Evolutionary conservation across 2,113 vertebrate species (phyloP), one percentile per base, ranked within the genome.

Genomic region (Hypocryptadius cinnamomeus): DNA sequence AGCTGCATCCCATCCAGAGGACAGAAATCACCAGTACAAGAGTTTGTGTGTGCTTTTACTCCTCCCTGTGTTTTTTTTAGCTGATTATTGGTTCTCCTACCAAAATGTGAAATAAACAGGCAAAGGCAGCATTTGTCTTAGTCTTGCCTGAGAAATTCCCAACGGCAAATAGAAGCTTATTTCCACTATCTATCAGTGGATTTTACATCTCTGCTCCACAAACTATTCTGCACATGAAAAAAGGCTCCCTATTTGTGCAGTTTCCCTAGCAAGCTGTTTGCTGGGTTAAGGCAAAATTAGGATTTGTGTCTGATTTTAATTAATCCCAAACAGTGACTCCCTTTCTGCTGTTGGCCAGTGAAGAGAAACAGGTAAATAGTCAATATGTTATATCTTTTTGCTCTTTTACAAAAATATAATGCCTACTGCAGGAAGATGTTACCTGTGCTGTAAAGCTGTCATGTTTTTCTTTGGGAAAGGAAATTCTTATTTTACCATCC

Each of bases 401-500:
- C 33, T 87, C 25, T 87, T 61, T 73, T 74, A 73, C 31, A 87
- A 78, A 89, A 92, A 64, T 50, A 44, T 17, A 81, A 66, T 53
- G 44, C 44, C 64, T 92, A 40, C 74, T 93, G 89, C 94, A 50
- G 71, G 72, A 81, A 87, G 30, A 39, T 69, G 70, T 54, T 85
- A 45, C n/a, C 42, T 83, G 22, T 94, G 51, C 37, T 71, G 30
- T 93, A 90, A 76, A 89, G 51, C 59, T 92, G 84, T 69, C 1
- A 0, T 66, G 56, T 35, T 78, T 77, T 68, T 78, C 76, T 86
- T 39, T 28, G 56, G 27, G 71, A 85, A 93, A 86, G 28, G 44
- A 78, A 93, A 89, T 93, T 94, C 68, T 95, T 87, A 93, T 90
- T 91, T 84, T 94, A 76, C 74, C 37, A 64, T 70, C n/a, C 37